Evolutionary conservation across 1,140 invertebrate species (phyloP).

Genomic region (Atta colombica): DNA sequence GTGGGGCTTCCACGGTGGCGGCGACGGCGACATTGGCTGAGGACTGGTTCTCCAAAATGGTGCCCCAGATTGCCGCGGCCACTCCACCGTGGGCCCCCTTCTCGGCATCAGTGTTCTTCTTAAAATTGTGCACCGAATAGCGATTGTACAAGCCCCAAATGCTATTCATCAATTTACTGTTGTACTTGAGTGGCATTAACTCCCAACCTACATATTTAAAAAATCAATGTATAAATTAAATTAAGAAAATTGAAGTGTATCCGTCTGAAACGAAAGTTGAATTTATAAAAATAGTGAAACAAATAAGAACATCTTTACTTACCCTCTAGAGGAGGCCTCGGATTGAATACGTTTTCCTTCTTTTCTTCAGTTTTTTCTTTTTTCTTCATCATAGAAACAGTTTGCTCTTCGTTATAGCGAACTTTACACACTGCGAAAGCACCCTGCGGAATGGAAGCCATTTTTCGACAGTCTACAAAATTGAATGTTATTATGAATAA

Average conservation of each 20-base stretch:
- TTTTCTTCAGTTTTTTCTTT: conserved; percentile 74
- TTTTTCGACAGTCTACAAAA: conserved; percentile 82
- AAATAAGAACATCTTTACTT: neutral
- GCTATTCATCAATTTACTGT: conserved; percentile 95
- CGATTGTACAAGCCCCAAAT: conserved; percentile 96
- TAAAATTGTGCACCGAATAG: conserved; percentile 94
- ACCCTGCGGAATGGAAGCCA: conserved; percentile 88
- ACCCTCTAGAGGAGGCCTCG: conserved; percentile 72
- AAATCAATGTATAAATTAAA: neutral
- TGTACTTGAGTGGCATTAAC: conserved; percentile 91
- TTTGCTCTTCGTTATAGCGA: conserved; percentile 84
- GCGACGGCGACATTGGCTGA: conserved; percentile 39
- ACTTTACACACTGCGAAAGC: conserved; percentile 88
- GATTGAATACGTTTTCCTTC: conserved; percentile 69
- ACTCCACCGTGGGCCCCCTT: conserved; percentile 64
- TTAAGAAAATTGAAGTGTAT: neutral
- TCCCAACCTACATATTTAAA: conserved; percentile 82
- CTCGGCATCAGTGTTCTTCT: conserved; percentile 90
- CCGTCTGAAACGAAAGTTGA: neutral
- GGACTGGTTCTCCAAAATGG: conserved; percentile 28
- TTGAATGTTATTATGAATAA: conserved; percentile 1
- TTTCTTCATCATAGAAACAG: conserved; percentile 80
- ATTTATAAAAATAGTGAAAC: neutral
- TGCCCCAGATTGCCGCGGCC: conserved; percentile 72
- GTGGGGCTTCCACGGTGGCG: conserved; percentile 31